These are phyloP conservation scores for Smittia aterrima DNA, from an alignment of 2,888 invertebrate species.

Conservation along the genomic window DNA sequence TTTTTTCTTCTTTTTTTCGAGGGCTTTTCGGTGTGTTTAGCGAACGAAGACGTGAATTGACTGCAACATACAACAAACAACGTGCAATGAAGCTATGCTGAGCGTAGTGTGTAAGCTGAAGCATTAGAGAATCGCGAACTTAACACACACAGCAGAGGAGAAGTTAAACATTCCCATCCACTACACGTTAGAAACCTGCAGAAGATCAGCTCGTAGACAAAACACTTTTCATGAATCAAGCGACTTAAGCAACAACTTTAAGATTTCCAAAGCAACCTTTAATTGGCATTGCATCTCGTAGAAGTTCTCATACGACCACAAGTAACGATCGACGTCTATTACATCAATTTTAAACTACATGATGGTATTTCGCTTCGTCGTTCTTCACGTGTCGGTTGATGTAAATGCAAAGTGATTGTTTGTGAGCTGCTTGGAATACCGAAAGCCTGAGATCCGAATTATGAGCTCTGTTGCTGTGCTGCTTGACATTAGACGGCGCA, in stretches of 20 bases:
- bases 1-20: not conserved
- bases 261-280: constrained; percentile 32
- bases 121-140: constrained; percentile 19
- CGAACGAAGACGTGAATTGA: constrained; percentile 30
- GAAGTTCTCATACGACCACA: constrained; percentile 32
- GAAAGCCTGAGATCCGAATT: constrained; percentile 35
- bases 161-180: not conserved
- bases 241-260: constrained; percentile 8
- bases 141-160: not conserved
- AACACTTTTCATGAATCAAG: not conserved
- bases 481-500: constrained; percentile 38
- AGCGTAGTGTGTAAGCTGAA: not conserved
- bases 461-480: constrained; percentile 13
- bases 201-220: not conserved
- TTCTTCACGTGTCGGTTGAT: constrained; percentile 31
- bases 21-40: constrained; percentile 19
- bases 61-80: constrained; percentile 28
- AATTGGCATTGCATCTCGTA: constrained; percentile 32
- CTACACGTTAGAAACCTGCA: not conserved
- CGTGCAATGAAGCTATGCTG: not conserved
- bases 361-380: constrained; percentile 11
- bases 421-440: constrained; percentile 31
- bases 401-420: constrained; percentile 41
- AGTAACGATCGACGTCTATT: not conserved
- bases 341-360: constrained; percentile 22